Evolutionary conservation across 2,113 vertebrate genomes (phyloP), one percentile per base, ranked within the genome.

Genomic region (Cynopterus brachyotis): DNA sequence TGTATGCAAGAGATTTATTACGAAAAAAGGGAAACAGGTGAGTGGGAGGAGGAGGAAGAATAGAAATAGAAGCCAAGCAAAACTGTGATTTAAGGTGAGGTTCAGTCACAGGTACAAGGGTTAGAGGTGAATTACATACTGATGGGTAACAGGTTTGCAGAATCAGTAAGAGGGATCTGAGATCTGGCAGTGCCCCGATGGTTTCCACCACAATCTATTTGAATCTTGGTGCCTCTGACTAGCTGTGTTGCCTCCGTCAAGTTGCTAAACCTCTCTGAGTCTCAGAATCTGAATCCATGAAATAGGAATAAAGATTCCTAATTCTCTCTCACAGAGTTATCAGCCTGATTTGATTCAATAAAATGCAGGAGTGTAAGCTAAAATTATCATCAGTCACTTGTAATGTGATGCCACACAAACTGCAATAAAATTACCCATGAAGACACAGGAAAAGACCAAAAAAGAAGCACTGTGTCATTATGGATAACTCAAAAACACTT

Each of bases 221-320:
- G 22, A 96, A 72, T 59, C 53, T 35, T 32, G 8, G n/a, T n/a
- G 66, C 42, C 32, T 69, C 80, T 69, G 17, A 20, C 62, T 50
- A 50, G 47, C 67, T 88, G 60, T 53, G 30, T 55, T 78, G 22
- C 55, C 45, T 93, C 81, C 19, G 47, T 53, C 19, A 50, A 50
- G 11, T 67, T 78, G 64, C 67, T 90, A 67, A 37, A 45, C 55
- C 40, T 69, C 69, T 79, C 94, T 82, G 70, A 64, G 53, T 37
- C 80, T 82, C 32, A 17, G 30, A 37, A 85, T 85, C 79, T 45
- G 16, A 35, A 5, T 94, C 80, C 72, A 10, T 22, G 88, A 87
- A 55, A 30, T 16, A 75, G 42, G 19, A 88, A 94, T 84, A 32
- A 73, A 35, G 53, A 83, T n/a, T 45, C 40, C 75, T 64, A 32